phyloP scores from a whole-genome alignment of 2,113 vertebrate genomes.

The Hippocampus barbouri region DNA sequence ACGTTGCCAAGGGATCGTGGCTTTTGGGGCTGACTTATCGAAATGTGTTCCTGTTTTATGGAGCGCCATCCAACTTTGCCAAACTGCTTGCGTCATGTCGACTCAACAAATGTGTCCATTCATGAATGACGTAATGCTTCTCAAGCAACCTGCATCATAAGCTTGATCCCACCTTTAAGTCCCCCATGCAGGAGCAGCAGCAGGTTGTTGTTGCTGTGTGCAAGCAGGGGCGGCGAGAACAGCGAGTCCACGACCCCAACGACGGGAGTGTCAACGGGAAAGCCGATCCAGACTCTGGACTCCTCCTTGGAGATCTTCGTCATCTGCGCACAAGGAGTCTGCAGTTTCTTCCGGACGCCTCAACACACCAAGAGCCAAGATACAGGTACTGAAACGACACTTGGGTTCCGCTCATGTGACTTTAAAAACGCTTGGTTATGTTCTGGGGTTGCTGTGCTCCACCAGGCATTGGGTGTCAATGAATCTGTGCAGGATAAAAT shows the following conservation, averaged over 20 bases:
- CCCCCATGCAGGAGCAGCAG: slow-evolving; percentile 2
- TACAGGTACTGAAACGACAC: not conserved
- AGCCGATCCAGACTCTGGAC: slow-evolving; percentile 33
- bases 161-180: slow-evolving; percentile 65
- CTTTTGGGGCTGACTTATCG: too few species aligned
- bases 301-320: slow-evolving; percentile 42
- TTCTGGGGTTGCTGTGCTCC: not conserved
- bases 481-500: not conserved
- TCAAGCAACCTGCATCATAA: slow-evolving; percentile 55
- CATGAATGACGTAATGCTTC: slow-evolving; percentile 54
- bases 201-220: slow-evolving; percentile 20
- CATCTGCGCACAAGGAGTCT: slow-evolving; percentile 52
- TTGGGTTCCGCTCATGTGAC: not conserved
- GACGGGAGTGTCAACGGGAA: slow-evolving; percentile 35
- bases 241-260: slow-evolving; percentile 27
- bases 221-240: slow-evolving; percentile 10
- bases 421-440: not conserved
- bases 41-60: too few species aligned
- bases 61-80: not conserved
- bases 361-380: slow-evolving; percentile 14
- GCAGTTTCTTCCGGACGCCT: slow-evolving; percentile 37
- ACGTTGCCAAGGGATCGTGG: too few species aligned
- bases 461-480: not conserved
- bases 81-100: slow-evolving; percentile 47
- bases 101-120: slow-evolving; percentile 63